These are phyloP conservation scores for Rhyacophila evoluta DNA, from an alignment of 2,888 invertebrate species.

Conservation along the genomic window DNA sequence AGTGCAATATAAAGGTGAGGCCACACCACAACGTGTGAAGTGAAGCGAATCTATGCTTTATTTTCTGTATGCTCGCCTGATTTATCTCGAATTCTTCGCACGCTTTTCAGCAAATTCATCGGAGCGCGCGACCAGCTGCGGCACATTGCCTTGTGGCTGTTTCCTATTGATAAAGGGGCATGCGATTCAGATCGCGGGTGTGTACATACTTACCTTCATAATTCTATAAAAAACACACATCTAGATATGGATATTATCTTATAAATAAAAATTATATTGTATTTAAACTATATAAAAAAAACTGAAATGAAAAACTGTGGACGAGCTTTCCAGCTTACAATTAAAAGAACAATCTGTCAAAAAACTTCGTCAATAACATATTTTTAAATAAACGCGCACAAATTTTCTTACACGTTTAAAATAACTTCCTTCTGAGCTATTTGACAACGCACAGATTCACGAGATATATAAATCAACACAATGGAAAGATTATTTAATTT, in stretches of 20 bases:
- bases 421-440: too few species aligned
- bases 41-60: conserved; percentile 27
- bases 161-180: conserved; percentile 12
- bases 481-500: too few species aligned
- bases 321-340: too few species aligned
- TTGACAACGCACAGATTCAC: too few species aligned
- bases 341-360: too few species aligned
- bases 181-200: not conserved
- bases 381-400: too few species aligned
- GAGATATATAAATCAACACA: too few species aligned
- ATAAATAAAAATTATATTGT: too few species aligned
- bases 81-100: conserved; percentile 36
- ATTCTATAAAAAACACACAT: not conserved
- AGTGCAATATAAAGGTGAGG: not conserved
- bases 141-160: conserved; percentile 32
- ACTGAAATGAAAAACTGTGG: too few species aligned
- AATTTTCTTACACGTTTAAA: too few species aligned
- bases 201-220: not conserved
- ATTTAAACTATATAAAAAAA: too few species aligned
- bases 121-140: conserved; percentile 43
- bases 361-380: too few species aligned
- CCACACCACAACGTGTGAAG: not conserved
- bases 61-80: conserved; percentile 44
- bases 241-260: not conserved
- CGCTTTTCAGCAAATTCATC: conserved; percentile 30